These are phyloP conservation scores for Cephalopholis sonnerati DNA, from an alignment of 2,113 vertebrate genomes.

Conservation along the genomic window DNA sequence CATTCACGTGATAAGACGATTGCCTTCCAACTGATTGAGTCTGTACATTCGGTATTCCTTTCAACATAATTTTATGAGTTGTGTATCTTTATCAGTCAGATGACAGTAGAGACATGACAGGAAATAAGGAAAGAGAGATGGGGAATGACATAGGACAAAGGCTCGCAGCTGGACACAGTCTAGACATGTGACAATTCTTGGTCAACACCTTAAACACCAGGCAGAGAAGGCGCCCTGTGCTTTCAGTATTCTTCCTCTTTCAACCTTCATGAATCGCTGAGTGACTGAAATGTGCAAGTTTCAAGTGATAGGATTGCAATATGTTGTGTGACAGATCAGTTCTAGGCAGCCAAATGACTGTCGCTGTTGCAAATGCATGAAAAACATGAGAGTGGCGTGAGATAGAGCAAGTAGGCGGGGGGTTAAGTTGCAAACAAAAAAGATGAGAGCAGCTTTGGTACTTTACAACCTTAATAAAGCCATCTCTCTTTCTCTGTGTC, in stretches of 20 bases:
- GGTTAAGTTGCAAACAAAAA: constrained; percentile 6
- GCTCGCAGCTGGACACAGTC: neutral
- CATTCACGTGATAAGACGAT: neutral
- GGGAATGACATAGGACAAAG: neutral
- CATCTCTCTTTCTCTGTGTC: constrained; percentile 10
- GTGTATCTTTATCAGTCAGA: neutral
- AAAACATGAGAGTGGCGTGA: neutral
- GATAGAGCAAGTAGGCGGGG: neutral
- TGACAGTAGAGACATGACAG: neutral
- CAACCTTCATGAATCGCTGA: neutral
- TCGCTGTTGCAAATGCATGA: constrained; percentile 7
- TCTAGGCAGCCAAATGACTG: neutral
- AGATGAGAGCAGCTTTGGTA: constrained; percentile 33
- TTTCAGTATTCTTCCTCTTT: neutral
- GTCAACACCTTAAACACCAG: neutral
- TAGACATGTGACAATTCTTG: neutral
- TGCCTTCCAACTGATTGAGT: neutral
- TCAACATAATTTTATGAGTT: neutral
- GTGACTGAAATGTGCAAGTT: neutral
- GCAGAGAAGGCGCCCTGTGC: neutral
- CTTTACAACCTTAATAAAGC: constrained; percentile 46
- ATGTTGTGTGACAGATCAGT: neutral
- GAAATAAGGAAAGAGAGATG: neutral
- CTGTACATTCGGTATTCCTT: neutral
- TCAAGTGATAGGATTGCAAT: neutral